Conservation (phyloP, 2,113 vertebrate genomes). For the Fukomys damarensis region DNA sequence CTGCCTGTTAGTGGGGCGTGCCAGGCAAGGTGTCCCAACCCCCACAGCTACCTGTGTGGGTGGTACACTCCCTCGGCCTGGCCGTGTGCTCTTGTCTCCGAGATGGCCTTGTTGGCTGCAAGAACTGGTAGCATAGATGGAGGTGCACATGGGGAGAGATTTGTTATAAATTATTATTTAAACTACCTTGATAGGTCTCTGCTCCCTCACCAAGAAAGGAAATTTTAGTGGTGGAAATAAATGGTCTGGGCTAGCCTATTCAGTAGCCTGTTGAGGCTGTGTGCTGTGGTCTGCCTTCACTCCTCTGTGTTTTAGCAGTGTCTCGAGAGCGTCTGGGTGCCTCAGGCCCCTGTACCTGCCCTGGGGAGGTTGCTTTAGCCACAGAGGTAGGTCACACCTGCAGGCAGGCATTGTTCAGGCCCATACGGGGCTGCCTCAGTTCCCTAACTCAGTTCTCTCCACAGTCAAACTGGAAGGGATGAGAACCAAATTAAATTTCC, state of each 20-base stretch:
- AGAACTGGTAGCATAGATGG: background rate
- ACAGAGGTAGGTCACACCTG: background rate
- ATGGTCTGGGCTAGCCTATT: background rate
- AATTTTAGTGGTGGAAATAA: background rate
- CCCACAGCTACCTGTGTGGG: background rate
- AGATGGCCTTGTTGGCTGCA: background rate
- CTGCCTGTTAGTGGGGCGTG: no score
- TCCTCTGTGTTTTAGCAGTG: background rate
- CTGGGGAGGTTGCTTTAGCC: background rate
- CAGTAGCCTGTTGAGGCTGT: background rate
- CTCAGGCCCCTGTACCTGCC: background rate
- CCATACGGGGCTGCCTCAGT: background rate
- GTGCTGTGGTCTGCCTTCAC: no score
- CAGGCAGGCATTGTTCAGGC: background rate
- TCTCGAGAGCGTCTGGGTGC: background rate
- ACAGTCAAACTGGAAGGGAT: no score
- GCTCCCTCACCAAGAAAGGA: background rate
- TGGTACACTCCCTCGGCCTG: background rate
- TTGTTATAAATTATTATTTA: background rate
- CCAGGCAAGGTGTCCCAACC: background rate
- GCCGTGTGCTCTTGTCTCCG: background rate
- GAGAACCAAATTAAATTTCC: background rate
- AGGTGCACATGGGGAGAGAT: background rate
- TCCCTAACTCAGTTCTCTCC: background rate
- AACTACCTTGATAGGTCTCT: background rate